phyloP scores from a whole-genome alignment of 2,113 vertebrate species.

The Sebastes fasciatus region DNA sequence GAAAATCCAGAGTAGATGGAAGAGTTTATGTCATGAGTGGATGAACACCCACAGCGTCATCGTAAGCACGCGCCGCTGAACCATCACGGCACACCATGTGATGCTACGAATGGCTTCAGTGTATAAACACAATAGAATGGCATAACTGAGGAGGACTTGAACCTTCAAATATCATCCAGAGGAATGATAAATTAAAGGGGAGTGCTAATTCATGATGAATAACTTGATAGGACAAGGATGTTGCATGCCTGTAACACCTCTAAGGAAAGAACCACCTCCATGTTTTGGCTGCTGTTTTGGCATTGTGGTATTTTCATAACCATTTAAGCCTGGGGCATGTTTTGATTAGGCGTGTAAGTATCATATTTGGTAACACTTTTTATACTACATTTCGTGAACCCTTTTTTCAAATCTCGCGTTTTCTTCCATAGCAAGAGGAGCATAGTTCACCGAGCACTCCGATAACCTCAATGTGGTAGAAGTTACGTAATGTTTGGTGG shows the following conservation, averaged over 20 bases:
- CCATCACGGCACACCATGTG: not conserved
- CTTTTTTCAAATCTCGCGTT: not conserved
- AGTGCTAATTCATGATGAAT: not conserved
- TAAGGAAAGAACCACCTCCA: not conserved
- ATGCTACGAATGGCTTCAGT: not conserved
- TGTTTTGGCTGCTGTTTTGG: slow-evolving; percentile 14
- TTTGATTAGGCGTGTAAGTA: not conserved
- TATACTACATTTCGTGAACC: not conserved
- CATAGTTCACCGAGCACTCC: not conserved
- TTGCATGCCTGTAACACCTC: not conserved
- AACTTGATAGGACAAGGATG: not conserved
- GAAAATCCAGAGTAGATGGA: slow-evolving; percentile 39
- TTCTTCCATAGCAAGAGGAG: not conserved
- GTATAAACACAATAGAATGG: not conserved
- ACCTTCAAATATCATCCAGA: not conserved
- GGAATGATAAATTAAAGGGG: slow-evolving; percentile 15
- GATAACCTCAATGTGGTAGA: slow-evolving; percentile 13
- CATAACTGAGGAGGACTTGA: not conserved
- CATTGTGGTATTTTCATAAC: slow-evolving; percentile 8
- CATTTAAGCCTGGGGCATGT: not conserved
- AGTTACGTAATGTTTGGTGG: slow-evolving; percentile 4
- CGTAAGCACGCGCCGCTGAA: slow-evolving; percentile 3
- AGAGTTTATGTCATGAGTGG: slow-evolving; percentile 43
- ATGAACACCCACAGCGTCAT: slow-evolving; percentile 42
- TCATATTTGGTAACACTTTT: not conserved